A percentile compares a stretch with the other conserved stretches of the same genome.
These are phyloP conservation scores for Dreissena polymorpha DNA, from an alignment of 1,140 invertebrate genomes.

Conservation along the genomic window DNA sequence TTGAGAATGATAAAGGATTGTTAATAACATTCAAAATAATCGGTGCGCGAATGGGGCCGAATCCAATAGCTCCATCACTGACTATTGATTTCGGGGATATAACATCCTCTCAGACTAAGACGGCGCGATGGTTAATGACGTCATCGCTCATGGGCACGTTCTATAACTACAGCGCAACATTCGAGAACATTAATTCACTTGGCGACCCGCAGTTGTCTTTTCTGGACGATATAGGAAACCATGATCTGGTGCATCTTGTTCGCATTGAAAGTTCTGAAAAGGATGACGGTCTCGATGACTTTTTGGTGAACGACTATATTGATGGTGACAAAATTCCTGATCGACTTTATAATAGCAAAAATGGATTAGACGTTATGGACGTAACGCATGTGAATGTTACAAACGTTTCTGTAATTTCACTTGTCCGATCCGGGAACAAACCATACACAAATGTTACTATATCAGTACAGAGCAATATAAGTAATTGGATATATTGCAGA, in stretches of 20 bases:
- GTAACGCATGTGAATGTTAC: constrained; percentile 45
- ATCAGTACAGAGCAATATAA: background rate
- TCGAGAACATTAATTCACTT: constrained; percentile 67
- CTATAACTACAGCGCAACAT: constrained; percentile 65
- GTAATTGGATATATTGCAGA: constrained; percentile 45
- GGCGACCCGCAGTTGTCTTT: constrained; percentile 67
- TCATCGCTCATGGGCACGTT: constrained; percentile 61
- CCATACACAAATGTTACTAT: constrained; percentile 15
- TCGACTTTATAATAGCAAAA: constrained; percentile 58
- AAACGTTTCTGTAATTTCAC: background rate
- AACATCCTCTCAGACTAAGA: constrained; percentile 55
- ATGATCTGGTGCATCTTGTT: constrained; percentile 63
- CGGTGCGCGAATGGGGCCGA: constrained; percentile 54
- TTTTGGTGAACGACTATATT: constrained; percentile 59
- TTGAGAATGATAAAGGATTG: constrained; percentile 69
- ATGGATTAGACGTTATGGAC: constrained; percentile 37
- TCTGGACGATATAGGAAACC: constrained; percentile 57
- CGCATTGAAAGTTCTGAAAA: constrained; percentile 48
- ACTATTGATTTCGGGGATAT: constrained; percentile 66
- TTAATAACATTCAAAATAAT: constrained; percentile 66
- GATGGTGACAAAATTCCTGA: constrained; percentile 57
- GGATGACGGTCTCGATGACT: constrained; percentile 60
- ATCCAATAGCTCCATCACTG: constrained; percentile 57
- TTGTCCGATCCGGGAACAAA: background rate
- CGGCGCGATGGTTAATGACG: constrained; percentile 63